These are phyloP conservation scores for Berghia stephanieae DNA, from an alignment of 1,140 invertebrate species.

Conservation along the genomic window DNA sequence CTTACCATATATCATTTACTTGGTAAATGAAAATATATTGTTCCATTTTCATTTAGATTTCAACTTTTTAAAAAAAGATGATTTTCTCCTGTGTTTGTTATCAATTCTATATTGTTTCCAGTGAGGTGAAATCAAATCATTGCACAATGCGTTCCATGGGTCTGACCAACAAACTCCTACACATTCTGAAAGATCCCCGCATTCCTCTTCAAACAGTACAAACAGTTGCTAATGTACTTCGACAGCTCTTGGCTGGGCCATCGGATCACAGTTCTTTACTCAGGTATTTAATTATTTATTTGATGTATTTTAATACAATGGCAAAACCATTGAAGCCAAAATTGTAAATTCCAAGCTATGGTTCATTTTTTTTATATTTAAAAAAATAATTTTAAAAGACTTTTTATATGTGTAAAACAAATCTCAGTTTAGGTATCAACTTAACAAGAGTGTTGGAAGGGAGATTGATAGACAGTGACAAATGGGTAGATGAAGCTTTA, in stretches of 20 bases:
- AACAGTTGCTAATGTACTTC: slow-evolving; percentile 69
- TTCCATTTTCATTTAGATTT: no score
- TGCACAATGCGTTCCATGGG: slow-evolving; percentile 76
- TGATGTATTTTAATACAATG: background rate
- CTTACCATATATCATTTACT: no score
- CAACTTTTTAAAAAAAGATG: no score
- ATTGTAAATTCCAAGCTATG: background rate
- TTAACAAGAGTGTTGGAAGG: no score
- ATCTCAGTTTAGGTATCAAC: no score
- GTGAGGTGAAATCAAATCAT: slow-evolving; percentile 88
- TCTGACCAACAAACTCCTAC: slow-evolving; percentile 70
- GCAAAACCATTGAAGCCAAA: no score
- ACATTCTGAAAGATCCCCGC: slow-evolving; percentile 80
- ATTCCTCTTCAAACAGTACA: slow-evolving; percentile 74
- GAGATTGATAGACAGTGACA: no score
- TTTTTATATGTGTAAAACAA: no score
- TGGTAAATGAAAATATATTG: no score
- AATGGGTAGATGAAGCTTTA: no score
- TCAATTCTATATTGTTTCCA: slow-evolving; percentile 35
- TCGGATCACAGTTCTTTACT: slow-evolving; percentile 70
- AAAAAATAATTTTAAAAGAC: background rate
- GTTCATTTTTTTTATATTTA: background rate
- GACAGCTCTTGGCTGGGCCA: slow-evolving; percentile 82
- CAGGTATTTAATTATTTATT: slow-evolving; percentile 14
- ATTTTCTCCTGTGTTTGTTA: background rate